These are phyloP conservation scores for Sialia sialis DNA, from an alignment of 2,113 vertebrate species.

Conservation along the genomic window DNA sequence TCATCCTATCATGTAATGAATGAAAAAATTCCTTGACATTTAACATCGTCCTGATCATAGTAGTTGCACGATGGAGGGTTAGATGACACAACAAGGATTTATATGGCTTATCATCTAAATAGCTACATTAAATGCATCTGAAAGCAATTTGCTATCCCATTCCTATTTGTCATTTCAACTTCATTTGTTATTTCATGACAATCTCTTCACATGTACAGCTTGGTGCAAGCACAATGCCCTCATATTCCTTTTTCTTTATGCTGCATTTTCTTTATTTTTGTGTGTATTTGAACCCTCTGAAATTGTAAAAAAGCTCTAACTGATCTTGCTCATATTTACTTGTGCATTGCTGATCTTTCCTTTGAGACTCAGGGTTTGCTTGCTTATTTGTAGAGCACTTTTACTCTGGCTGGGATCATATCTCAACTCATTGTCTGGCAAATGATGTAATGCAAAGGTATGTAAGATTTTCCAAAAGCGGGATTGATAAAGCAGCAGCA, in stretches of 20 bases:
- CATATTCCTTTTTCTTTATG: neutral
- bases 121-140: neutral
- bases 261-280: neutral
- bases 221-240: neutral
- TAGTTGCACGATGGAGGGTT: neutral
- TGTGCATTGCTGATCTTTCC: neutral
- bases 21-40: neutral
- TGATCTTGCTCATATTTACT: neutral
- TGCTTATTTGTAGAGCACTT: neutral
- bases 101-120: neutral
- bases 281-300: neutral
- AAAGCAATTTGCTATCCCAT: neutral
- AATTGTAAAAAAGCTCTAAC: neutral
- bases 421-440: neutral
- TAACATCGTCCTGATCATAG: neutral
- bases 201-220: neutral
- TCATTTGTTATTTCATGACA: neutral
- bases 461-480: neutral
- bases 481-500: neutral
- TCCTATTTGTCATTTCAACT: neutral
- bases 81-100: conserved; percentile 1
- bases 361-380: neutral
- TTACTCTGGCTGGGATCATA: neutral
- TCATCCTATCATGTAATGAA: neutral
- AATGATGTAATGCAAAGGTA: neutral